Base-by-base conservation (phyloP, 64 coral and sea anemone genomes). In the Porites australiensis region DNA sequence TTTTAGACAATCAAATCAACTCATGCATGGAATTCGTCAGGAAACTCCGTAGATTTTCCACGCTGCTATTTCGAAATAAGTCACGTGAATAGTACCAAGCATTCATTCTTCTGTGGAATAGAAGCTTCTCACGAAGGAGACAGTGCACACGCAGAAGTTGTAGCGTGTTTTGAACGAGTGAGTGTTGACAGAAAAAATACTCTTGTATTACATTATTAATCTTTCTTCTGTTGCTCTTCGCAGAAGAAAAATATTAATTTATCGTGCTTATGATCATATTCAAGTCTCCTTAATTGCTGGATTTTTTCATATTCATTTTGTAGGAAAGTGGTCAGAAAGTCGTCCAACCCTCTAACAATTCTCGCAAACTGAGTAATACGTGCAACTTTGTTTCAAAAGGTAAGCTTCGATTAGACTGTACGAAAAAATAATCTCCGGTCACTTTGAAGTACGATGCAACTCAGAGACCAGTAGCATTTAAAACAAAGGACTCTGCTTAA, bases 91-190 rank as follows among this genome's bases (percentile, higher is more conserved):
- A 82, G 19, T 48, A 49, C 79, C 6, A 82, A 82, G 58, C 79
- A 82, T 9, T 63, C 79, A 50, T 82, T 82, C 20, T 82, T 82
- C 60, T 82, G 79, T 64, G 58, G 43, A 64, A 82, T 65, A 64
- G 64, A 58, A 82, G 79, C 79, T 19, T 82, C 58, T 3, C 79
- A 82, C 16, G 79, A 64, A 82, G 60, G 44, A 14, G 79, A 82
- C 44, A 13, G 14, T 4, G 79, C 79, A 13, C 48, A 44, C 58
- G 15, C 55, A 1, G 79, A 82, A 64, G 5, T 82, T 6, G 79
- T 82, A 44, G 59, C 79, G 46, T 64, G 64, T 82, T 82, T 82
- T 64, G 58, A 82, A 60, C 60, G 44, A 7, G 79, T 82, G 45
- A 64, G 79, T 82, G 18, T 18, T 8, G 43, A 23, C 8, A 19